Percentiles rank a stretch among this genome's conserved stretches.
Conservation (phyloP, 2,888 invertebrate species). For the Netelia virgata region DNA sequence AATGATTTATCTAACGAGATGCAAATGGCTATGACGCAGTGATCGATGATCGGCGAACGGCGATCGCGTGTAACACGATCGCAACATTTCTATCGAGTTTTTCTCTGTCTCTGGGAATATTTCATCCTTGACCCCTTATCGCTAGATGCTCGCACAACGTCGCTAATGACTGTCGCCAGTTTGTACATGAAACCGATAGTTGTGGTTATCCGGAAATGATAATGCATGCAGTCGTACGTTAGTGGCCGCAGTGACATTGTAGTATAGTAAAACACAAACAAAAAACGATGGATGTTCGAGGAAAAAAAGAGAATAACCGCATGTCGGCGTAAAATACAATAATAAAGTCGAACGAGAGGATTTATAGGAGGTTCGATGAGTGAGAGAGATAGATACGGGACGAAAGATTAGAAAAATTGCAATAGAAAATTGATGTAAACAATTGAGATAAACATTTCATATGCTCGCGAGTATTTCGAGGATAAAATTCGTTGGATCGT, state of each 20-base stretch:
- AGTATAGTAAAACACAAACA: not conserved
- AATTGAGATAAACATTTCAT: too few relatives aligned
- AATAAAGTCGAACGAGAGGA: not conserved
- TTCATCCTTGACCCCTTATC: slow-evolving; percentile 29
- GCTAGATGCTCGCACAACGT: slow-evolving; percentile 4
- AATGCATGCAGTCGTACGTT: not conserved
- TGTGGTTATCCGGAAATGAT: not conserved
- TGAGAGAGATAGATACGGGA: too few relatives aligned
- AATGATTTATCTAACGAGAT: not conserved
- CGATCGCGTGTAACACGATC: slow-evolving; percentile 7
- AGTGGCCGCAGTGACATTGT: not conserved
- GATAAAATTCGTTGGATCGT: too few relatives aligned
- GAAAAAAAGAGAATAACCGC: not conserved
- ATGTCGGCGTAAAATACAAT: slow-evolving; percentile 5
- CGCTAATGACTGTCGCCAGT: not conserved
- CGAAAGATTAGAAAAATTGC: too few relatives aligned
- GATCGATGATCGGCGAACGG: slow-evolving; percentile 1
- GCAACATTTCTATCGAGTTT: slow-evolving; percentile 29
- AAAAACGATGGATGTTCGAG: not conserved
- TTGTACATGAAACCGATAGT: not conserved
- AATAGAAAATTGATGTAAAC: too few relatives aligned
- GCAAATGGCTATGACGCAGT: not conserved
- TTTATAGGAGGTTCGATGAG: not conserved
- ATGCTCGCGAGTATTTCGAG: too few relatives aligned
- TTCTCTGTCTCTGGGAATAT: not conserved